These are phyloP conservation scores for Teleogryllus oceanicus DNA, from an alignment of 2,888 invertebrate species.

Conservation along the genomic window DNA sequence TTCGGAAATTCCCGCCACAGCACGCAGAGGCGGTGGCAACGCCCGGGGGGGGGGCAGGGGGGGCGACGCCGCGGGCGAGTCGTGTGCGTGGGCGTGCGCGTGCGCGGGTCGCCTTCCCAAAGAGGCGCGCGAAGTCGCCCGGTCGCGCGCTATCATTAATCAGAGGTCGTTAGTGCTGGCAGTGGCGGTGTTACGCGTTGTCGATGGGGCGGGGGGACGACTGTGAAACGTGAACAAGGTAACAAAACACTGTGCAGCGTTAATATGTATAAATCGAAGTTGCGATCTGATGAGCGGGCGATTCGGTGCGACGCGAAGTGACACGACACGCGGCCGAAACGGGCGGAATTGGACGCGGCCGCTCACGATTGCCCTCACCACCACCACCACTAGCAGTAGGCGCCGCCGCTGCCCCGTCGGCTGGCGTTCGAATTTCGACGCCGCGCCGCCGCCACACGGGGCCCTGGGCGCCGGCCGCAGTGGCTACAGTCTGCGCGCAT, in stretches of 20 bases:
- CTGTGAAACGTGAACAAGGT: neutral
- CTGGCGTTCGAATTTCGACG: neutral
- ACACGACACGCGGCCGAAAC: neutral
- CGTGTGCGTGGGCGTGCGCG: no score
- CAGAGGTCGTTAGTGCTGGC: neutral
- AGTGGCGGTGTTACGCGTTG: neutral
- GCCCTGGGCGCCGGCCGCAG: neutral
- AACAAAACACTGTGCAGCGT: neutral
- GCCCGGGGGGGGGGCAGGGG: no score
- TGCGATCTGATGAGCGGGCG: neutral
- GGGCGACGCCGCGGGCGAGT: no score
- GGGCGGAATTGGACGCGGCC: neutral
- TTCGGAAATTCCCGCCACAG: no score
- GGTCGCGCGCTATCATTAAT: neutral
- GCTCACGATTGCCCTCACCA: neutral
- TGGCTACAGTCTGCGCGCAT: neutral
- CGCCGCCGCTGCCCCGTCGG: neutral
- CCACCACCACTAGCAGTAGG: no score
- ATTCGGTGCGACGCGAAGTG: neutral
- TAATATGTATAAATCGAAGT: slow-evolving; percentile 18
- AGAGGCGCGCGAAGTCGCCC: neutral
- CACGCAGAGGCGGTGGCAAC: no score
- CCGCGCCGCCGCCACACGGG: neutral
- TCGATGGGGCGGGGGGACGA: neutral
- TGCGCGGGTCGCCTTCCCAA: neutral